Evolutionary conservation across 1,140 invertebrate species (phyloP).

Genomic region (Chironomus striatipennis): DNA sequence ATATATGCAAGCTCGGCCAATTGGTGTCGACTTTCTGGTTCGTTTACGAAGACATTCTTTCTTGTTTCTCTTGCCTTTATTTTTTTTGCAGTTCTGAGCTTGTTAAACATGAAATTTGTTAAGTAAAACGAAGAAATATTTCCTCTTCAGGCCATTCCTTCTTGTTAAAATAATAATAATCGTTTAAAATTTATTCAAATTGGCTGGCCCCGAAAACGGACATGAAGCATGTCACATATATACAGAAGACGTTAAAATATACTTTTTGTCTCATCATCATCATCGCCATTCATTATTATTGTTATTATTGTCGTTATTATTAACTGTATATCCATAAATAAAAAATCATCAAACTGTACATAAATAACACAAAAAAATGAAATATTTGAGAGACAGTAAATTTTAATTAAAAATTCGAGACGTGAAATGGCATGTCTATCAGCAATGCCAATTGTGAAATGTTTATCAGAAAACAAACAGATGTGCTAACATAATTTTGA

Average conservation of each 20-base stretch:
- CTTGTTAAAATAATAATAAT: no score
- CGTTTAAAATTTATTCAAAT: no score
- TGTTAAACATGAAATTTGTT: not conserved
- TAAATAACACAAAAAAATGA: no score
- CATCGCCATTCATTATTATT: no score
- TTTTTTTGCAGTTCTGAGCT: not conserved
- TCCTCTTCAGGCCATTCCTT: not conserved
- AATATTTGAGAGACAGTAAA: not conserved
- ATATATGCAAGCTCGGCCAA: not conserved
- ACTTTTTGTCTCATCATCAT: no score
- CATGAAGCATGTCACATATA: no score
- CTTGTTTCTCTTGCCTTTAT: not conserved
- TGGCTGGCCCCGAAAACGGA: no score
- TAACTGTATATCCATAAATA: no score
- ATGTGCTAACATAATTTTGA: slow-evolving; percentile 13
- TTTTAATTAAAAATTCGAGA: slow-evolving; percentile 6
- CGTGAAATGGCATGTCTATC: not conserved
- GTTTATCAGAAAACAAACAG: slow-evolving; percentile 4
- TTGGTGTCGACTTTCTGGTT: not conserved
- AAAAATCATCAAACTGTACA: not conserved
- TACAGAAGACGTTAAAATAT: no score
- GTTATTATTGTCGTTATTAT: no score
- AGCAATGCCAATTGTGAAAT: not conserved
- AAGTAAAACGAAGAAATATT: not conserved
- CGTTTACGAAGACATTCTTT: not conserved